Evolutionary conservation across 2,888 invertebrate species (phyloP), one percentile per base, ranked within the genome.

Genomic region (Proisotoma minuta): DNA sequence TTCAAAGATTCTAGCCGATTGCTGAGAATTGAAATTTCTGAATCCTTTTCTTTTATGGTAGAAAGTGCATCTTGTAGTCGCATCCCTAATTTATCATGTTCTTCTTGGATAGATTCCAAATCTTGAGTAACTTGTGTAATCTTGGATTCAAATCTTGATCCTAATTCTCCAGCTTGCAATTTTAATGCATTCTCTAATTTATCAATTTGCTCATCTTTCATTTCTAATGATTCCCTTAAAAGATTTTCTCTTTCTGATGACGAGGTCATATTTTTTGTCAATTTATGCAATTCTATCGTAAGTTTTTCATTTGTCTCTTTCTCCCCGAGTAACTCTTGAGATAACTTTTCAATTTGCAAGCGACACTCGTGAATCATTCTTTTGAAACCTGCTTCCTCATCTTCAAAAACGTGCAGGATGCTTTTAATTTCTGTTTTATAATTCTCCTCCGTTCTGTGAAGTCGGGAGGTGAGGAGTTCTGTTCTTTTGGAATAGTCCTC

Each of bases 401-500:
- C 69, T 23, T 69, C 69, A 57, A 66, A 72, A 15, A 70, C 59
- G 5, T 64, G 62, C 39, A 71, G 64, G 22, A 72, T 68, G 4
- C 66, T 65, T 22, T 69, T 62, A 3, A 74, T 60, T 49, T 74
- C 73, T 50, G 50, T 54, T 15, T 69, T 65, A 49, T 67, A 70
- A 27, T 71, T 67, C 54, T 72, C 67, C 48, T 74, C 73, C 8
- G 71, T 66, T 28, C 64, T 62, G 61, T 71, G 69, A 2, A 74
- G 54, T 58, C 73, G 71, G n/a, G 68, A 29, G 8, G 69, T 70
- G 8, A 74, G 62, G 20, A 73, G 59, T 70, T 74, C 70, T 74
- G 78, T 70, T 10, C 68, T 57, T 28, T 68, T 65, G 5, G 69
- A 65, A 29, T 64, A 70, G 27, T 72, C 71, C 34, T 73, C 68